Percentiles rank a stretch among this genome's conserved stretches.
phyloP scores from a whole-genome alignment of 1,140 invertebrate genomes.

The Batillaria attramentaria region DNA sequence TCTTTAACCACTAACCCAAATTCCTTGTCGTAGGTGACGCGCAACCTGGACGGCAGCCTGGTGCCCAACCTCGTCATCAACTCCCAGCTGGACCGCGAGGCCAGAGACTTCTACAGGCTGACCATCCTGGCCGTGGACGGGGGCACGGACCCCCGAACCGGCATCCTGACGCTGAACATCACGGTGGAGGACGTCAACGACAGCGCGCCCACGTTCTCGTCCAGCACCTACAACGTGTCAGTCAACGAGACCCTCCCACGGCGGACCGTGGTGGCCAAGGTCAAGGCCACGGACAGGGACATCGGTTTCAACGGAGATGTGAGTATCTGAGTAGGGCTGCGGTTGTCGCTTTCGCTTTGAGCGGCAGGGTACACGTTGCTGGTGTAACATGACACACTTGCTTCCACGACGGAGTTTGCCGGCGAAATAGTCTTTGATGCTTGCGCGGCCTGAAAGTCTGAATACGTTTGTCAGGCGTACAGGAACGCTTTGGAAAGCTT shows the following conservation, averaged over 20 bases:
- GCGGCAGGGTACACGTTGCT: no score
- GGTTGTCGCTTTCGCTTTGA: no score
- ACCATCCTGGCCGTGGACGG: constrained; percentile 91
- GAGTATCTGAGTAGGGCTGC: neutral
- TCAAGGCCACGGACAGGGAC: constrained; percentile 87
- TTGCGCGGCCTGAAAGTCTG: no score
- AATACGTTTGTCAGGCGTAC: no score
- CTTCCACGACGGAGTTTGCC: no score
- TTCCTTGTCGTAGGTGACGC: constrained; percentile 14
- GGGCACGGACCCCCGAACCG: constrained; percentile 89
- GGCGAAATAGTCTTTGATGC: no score
- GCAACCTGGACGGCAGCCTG: constrained; percentile 35
- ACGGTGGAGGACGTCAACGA: constrained; percentile 90
- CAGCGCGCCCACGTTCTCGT: constrained; percentile 87
- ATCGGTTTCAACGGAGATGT: constrained; percentile 87
- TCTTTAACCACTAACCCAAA: neutral
- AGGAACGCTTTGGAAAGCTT: no score
- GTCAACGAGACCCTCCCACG: constrained; percentile 63
- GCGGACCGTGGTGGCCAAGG: constrained; percentile 73
- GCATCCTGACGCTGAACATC: constrained; percentile 83
- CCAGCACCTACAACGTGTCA: constrained; percentile 84
- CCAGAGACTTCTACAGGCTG: constrained; percentile 83
- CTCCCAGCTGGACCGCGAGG: constrained; percentile 88
- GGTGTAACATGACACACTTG: no score
- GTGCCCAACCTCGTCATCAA: constrained; percentile 44